Conservation (phyloP, 2,797 vertebrate species). For the Clamator glandarius region DNA sequence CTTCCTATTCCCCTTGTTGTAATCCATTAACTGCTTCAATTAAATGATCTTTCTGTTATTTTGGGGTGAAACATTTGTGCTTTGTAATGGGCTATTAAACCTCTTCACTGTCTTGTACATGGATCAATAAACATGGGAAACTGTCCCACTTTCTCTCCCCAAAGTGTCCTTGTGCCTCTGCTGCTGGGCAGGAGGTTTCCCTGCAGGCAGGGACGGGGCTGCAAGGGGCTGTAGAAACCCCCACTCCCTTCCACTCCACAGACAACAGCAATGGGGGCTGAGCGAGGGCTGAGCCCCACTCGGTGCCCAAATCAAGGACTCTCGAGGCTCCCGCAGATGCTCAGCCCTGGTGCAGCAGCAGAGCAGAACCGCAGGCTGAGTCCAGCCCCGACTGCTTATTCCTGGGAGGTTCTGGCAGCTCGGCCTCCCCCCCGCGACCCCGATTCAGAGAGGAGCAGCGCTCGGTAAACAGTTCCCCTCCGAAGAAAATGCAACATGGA, state of each 20-base stretch:
- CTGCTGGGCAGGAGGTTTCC: not conserved
- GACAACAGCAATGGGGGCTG: not conserved
- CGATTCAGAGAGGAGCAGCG: not conserved
- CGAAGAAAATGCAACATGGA: not conserved
- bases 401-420: not conserved
- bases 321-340: fast-evolving
- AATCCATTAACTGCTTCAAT: not conserved
- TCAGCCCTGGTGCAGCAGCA: not conserved
- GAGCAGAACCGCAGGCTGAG: not conserved
- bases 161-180: not conserved
- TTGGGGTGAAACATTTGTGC: not conserved
- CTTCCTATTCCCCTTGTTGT: not conserved
- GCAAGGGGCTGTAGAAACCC: not conserved
- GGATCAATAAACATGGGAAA: not conserved
- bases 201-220: not conserved
- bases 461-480: not conserved
- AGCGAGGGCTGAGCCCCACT: not conserved
- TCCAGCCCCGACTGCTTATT: fast-evolving
- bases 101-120: not conserved
- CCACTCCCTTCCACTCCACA: not conserved
- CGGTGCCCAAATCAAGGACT: not conserved
- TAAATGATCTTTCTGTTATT: not conserved
- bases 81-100: not conserved
- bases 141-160: slow-evolving; percentile 9
- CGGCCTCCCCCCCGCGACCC: not conserved